A percentile compares a stretch with the other conserved stretches of the same genome.
These are phyloP conservation scores for Gymnothorax reevesii DNA, from an alignment of 2,797 vertebrate species.

Conservation along the genomic window DNA sequence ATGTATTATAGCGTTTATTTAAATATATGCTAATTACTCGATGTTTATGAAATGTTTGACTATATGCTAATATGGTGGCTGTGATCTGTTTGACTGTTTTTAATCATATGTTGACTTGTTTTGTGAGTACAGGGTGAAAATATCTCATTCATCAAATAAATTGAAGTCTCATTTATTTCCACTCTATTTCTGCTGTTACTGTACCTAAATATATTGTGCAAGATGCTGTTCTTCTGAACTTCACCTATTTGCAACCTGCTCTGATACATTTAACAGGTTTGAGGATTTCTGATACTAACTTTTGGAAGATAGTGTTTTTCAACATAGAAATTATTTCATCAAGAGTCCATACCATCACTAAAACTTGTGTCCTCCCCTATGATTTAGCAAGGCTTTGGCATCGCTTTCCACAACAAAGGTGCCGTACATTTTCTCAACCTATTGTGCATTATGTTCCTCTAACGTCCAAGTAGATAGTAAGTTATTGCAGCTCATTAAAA, in stretches of 20 bases:
- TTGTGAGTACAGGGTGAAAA: conserved; percentile 18
- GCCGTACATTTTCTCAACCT: conserved; percentile 61
- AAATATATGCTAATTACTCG: too few relatives aligned
- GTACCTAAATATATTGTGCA: not conserved
- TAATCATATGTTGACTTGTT: conserved; percentile 24
- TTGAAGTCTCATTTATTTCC: not conserved
- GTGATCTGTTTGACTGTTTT: conserved; percentile 51
- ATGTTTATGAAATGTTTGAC: too few relatives aligned
- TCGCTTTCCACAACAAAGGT: conserved; percentile 50
- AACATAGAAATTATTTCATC: too few relatives aligned
- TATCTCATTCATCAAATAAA: not conserved
- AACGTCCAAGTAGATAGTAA: conserved; percentile 55
- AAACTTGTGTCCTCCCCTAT: conserved; percentile 48
- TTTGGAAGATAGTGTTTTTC: conserved; percentile 37
- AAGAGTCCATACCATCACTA: conserved; percentile 48
- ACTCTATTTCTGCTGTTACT: not conserved
- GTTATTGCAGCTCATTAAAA: conserved; percentile 59
- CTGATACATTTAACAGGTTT: not conserved
- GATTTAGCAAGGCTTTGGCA: conserved; percentile 54
- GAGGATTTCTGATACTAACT: not conserved
- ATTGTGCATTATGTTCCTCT: conserved; percentile 57
- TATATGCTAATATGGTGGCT: conserved; percentile 33
- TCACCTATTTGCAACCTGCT: not conserved
- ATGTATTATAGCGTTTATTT: conserved; percentile 21
- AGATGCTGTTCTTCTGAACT: not conserved